Percentiles rank a stretch among this genome's conserved stretches.
Evolutionary conservation across 1,140 invertebrate species (phyloP).

Genomic region (Anthonomus grandis): DNA sequence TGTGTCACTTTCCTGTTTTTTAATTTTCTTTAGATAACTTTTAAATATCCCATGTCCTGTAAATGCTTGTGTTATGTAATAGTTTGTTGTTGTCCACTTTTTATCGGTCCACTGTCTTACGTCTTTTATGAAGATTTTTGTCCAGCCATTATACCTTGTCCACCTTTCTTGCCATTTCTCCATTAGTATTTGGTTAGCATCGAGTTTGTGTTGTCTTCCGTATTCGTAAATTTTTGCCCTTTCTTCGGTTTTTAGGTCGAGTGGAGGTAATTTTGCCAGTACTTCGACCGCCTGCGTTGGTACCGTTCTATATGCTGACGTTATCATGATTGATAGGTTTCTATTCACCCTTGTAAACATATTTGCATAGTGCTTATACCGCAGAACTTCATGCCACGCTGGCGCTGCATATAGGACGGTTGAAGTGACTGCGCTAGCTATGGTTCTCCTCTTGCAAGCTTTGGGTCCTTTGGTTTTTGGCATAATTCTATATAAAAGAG

Average conservation of each 20-base stretch:
- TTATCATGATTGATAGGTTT: conserved; percentile 24
- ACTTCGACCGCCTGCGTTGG: conserved; percentile 34
- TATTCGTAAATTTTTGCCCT: not conserved
- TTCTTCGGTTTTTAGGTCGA: conserved; percentile 34
- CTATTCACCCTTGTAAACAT: conserved; percentile 29
- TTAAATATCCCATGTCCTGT: conserved; percentile 16
- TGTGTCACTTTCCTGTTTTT: not conserved
- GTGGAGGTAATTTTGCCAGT: conserved; percentile 35
- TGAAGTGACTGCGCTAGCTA: not conserved
- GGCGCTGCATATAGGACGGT: conserved; percentile 13
- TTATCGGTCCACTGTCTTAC: conserved; percentile 14
- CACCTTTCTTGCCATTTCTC: not conserved
- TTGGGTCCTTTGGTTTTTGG: not conserved
- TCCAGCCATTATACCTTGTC: conserved; percentile 20
- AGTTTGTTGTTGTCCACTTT: not conserved
- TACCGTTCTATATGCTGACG: conserved; percentile 33
- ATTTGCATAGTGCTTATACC: not conserved
- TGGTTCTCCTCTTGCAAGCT: too few relatives aligned
- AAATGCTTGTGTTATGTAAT: conserved; percentile 15
- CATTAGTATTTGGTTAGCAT: not conserved
- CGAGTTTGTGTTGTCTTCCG: not conserved
- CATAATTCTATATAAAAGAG: not conserved
- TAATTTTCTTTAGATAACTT: conserved; percentile 9
- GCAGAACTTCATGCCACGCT: conserved; percentile 5
- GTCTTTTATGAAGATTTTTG: conserved; percentile 21